Evolutionary conservation across 2,888 invertebrate species (phyloP), one percentile per base, ranked within the genome.

Genomic region (Morpho achilles): DNA sequence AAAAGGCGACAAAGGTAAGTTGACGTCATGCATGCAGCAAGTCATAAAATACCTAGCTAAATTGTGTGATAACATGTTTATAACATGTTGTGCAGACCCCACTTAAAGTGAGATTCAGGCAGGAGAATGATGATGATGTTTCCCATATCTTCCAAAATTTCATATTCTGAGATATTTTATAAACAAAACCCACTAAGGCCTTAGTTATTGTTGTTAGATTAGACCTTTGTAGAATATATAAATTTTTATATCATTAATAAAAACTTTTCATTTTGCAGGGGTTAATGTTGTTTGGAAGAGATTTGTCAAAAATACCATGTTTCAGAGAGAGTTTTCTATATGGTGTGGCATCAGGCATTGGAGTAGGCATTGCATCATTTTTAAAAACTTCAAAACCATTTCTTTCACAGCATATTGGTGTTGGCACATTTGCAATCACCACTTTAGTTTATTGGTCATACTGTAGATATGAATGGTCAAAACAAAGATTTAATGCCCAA

Each of bases 281-380:
- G 42, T 66, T 94, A 7, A 75, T 91, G 8, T 68, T 96, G 53
- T 95, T 95, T 78, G 96, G 96, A 8, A 90, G 93, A 67, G 94
- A 96, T 80, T 76, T 96, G 23, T 86, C 94, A 0, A 92, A 94
- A 83, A 94, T 96, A 61, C 96, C 96, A 0, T 97, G 97, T 80
- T 96, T 96, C 77, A 92, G 95, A 63, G 93, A 93, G 71, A 95
- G 95, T 75, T 94, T 95, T 72, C 75, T 96, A 0, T 94, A 94
- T 79, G 96, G 96, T 8, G 92, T 96, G 54, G 81, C 92, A 53
- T 91, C 94, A 49, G 96, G 96, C 52, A 71, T 96, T 32, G 93
- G 91, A 4, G 77, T 87, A 62, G 96, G 96, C 8, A 72, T 96
- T 58, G 82, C 91, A 6, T 87, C 93, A 61, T 97, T 97, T 80